These are phyloP conservation scores for Phataginus tricuspis DNA, from an alignment of 2,797 vertebrate species.

Conservation along the genomic window DNA sequence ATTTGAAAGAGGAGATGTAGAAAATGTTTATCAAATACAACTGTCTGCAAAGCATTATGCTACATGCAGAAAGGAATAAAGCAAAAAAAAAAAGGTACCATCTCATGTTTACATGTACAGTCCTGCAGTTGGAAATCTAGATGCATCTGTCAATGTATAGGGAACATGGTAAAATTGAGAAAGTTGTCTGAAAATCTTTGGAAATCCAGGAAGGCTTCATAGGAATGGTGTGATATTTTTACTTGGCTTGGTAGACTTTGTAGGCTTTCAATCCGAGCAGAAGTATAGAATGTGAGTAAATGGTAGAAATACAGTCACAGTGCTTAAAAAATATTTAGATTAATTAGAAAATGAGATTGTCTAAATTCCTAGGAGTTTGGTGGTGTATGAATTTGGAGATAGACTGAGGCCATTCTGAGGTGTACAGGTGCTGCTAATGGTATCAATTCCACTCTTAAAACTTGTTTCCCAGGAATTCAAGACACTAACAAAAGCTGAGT, in stretches of 20 bases:
- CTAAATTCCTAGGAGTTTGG: not conserved
- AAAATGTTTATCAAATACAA: not conserved
- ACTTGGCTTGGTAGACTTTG: not conserved
- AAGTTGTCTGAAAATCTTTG: not conserved
- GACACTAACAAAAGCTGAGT: not conserved
- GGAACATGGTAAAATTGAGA: not conserved
- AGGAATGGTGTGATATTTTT: not conserved
- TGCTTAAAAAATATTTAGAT: not conserved
- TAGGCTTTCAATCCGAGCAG: not conserved
- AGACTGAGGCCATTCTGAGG: not conserved
- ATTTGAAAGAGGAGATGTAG: not conserved
- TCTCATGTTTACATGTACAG: not conserved
- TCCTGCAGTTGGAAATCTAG: not conserved
- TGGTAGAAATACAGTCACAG: not conserved
- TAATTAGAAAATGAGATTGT: not conserved
- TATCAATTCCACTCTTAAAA: not conserved
- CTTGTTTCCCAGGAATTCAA: not conserved
- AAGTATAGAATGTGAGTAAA: not conserved
- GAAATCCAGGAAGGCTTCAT: not conserved
- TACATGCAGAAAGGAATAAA: accelerated
- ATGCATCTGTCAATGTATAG: not conserved
- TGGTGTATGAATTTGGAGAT: not conserved
- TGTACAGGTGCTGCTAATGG: not conserved
- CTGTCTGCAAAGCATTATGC: not conserved
- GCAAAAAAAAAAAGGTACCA: not conserved